Evolutionary conservation across 2,888 invertebrate genomes (phyloP).

Genomic region (Gerris lacustris): DNA sequence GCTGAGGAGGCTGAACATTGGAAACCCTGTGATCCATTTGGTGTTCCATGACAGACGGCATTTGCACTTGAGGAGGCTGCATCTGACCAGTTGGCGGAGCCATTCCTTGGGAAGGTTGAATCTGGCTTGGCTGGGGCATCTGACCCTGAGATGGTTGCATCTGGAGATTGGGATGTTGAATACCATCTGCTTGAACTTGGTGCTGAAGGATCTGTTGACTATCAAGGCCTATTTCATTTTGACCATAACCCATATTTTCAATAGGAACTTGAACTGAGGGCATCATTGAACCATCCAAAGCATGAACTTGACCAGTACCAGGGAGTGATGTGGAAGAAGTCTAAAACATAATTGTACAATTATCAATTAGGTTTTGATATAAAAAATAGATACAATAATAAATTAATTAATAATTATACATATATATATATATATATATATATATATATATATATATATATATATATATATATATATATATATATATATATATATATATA

Average conservation of each 20-base stretch:
- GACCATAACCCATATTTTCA: not conserved
- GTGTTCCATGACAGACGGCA: constrained; percentile 20
- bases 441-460: no score
- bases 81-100: constrained; percentile 24
- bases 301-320: constrained; percentile 14
- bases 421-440: no score
- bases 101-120: constrained; percentile 18
- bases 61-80: constrained; percentile 21
- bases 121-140: constrained; percentile 24
- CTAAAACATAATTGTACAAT: not conserved
- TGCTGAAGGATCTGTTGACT: constrained; percentile 31
- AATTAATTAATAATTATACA: no score
- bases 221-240: constrained; percentile 23
- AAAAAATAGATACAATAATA: no score
- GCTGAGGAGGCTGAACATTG: constrained; percentile 21
- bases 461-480: no score
- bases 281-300: constrained; percentile 18
- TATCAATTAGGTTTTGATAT: no score
- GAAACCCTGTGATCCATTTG: constrained; percentile 23
- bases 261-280: constrained; percentile 12
- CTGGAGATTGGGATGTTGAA: not conserved
- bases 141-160: constrained; percentile 14
- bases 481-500: no score
- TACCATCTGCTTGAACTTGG: constrained; percentile 31
- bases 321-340: no score